Evolutionary conservation across 2,888 invertebrate species (phyloP), one percentile per base, ranked within the genome.

Genomic region (Tetragnatha montana): DNA sequence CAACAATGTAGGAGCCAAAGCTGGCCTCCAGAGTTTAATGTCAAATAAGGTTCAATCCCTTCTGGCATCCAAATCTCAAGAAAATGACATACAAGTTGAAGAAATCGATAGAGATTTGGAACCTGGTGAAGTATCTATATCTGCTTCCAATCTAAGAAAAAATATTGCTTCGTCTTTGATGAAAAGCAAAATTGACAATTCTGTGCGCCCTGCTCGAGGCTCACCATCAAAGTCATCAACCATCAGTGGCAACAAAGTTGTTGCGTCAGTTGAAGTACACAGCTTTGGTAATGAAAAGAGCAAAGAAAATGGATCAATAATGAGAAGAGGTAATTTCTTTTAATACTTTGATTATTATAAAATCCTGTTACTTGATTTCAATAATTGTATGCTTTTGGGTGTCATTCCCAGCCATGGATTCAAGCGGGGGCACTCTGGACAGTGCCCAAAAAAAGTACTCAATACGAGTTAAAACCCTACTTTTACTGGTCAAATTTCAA

Each of bases 31-130:
- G 10, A 69, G 69, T 35, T 81, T 81, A 6, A 89, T 89, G 89
- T 89, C 84, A 22, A 89, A 81, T 70, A 89, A 89, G 78, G 89
- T 89, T 50, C 85, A 89, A n/a, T 85, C 89, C n/a, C 81, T 89
- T 7, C 85, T 85, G 17, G 71, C 73, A 14, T 69, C 84, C 0
- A 83, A 78, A 71, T 76, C 81, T 71, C 78, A 50, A 21, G 35
- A 69, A n/a, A 68, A 50, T 7, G 51, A 74, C 22, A 7, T n/a
- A 17, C 22, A 51, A n/a, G 1, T 76, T n/a, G 76, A 68, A 74
- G 49, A 49, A 74, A 17, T 49, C 7, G 50, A 19, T 6, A 19
- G 14, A 21, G 17, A 17, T 51, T 14, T 49, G 49, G 47, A 49
- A 21, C 68, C 80, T 68, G 69, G 35, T 17, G 68, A 75, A 47